These are phyloP conservation scores for Alexandromys fortis DNA, from an alignment of 2,113 vertebrate species.

Conservation along the genomic window DNA sequence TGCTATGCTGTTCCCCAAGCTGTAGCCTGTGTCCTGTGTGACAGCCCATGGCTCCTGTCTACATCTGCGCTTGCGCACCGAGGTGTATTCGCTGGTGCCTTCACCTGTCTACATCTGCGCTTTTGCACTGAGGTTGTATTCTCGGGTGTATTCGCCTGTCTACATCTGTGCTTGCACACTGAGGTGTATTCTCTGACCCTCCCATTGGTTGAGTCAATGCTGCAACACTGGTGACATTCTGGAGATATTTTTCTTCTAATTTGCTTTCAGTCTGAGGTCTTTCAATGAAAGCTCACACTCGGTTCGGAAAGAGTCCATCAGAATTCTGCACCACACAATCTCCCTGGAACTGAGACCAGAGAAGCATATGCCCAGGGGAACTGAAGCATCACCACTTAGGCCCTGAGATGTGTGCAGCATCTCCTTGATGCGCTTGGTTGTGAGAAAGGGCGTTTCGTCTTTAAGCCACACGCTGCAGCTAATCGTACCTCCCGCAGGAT, in stretches of 20 bases:
- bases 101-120: not conserved
- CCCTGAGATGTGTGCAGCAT: not conserved
- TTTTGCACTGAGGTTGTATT: not conserved
- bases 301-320: not conserved
- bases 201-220: not conserved
- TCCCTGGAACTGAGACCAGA: not conserved
- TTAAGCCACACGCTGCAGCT: not conserved
- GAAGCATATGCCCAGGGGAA: not conserved
- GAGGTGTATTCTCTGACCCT: not conserved
- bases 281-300: not conserved
- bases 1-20: not conserved
- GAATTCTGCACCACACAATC: not conserved
- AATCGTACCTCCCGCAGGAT: constrained; percentile 23
- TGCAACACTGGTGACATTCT: not conserved
- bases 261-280: not conserved
- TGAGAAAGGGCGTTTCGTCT: constrained; percentile 21
- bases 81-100: not conserved
- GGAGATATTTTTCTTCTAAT: not conserved
- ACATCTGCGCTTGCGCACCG: not conserved
- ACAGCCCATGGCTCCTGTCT: not conserved
- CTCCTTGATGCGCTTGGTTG: not conserved
- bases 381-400: not conserved
- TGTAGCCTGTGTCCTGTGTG: not conserved
- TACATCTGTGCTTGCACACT: not conserved
- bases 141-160: not conserved